Conservation (phyloP, 1,140 invertebrate species). For the Frieseomelitta varia region DNA sequence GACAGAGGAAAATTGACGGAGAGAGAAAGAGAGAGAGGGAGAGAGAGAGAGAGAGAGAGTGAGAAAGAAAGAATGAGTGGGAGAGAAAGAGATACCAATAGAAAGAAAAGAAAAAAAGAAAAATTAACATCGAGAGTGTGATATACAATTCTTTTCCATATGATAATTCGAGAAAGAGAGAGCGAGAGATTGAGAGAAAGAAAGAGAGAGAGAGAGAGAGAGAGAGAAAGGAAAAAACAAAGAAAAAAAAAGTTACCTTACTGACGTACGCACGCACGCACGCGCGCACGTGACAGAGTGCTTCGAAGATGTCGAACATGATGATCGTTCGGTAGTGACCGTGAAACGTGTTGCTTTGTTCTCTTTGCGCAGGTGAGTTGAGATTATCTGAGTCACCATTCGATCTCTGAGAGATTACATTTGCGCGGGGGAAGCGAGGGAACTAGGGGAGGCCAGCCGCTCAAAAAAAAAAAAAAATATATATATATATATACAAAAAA, state of each 20-base stretch:
- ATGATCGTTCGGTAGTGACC: conserved; percentile 74
- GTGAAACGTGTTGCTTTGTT: conserved; percentile 78
- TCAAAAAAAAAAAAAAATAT: too few relatives aligned
- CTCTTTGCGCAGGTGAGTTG: conserved; percentile 82
- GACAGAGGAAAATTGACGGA: too few relatives aligned
- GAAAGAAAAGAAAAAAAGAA: conserved; percentile 49
- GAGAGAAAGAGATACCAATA: conserved; percentile 32
- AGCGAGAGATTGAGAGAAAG: conserved; percentile 5
- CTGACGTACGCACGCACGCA: conserved; percentile 36
- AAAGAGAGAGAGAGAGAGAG: conserved; percentile 24
- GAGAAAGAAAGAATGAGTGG: conserved; percentile 15
- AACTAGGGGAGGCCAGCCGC: conserved; percentile 81
- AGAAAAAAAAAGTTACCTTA: conserved; percentile 32
- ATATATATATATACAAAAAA: too few relatives aligned
- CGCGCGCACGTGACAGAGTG: conserved; percentile 72
- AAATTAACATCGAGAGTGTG: conserved; percentile 45
- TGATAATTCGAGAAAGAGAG: conserved; percentile 22
- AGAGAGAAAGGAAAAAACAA: conserved; percentile 46
- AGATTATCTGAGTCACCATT: conserved; percentile 82
- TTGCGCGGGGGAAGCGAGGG: conserved; percentile 82
- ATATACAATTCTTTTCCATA: conserved; percentile 59
- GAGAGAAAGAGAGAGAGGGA: conserved; percentile 25
- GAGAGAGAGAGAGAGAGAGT: conserved; percentile 12
- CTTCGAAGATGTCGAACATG: conserved; percentile 75
- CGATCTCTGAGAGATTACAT: conserved; percentile 79